Base-by-base conservation (phyloP, 2,797 vertebrate species). In the Neosalanx taihuensis region DNA sequence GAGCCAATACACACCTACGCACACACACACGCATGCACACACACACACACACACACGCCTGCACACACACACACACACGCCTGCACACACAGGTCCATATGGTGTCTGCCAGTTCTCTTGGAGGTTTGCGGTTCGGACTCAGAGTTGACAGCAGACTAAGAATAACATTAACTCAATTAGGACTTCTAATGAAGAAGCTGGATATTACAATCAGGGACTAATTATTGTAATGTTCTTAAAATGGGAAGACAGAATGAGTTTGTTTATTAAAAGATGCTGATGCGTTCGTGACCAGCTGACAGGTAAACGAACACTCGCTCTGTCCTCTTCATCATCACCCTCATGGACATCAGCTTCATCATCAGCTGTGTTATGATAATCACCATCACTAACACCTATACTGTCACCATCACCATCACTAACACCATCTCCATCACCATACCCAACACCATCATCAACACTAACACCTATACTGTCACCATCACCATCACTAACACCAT, bases 211-310 rank as follows among this genome's bases (percentile, higher is more conserved):
- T 76, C 70, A 75, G 20, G 53, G 2, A 35, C 65, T 76, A 59
- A 12, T 23, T 64, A 63, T 73, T 76, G 75, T 64, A 29, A 71
- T 70, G 79, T 3, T 26, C 23, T 17, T 30, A 13, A 60, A 60
- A 26, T 29, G 10, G 15, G 29, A 29, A 60, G 29, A 6, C 10
- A 29, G 15, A 29, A 60, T 30, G 58, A 29, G 58, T 60, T 58
- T 72, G 69, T 83, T 81, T 76, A 83, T 78, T 81, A 78, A 72
- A 76, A 62, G 73, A 57, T 64, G 63, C 68, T 78, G 76, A 78
- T 79, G 68, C 37, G 6, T 41, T 41, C 12, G 37, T 10, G 37
- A 41, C 37, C 37, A 12, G 10, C 37, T 9, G 33, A 35, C 33
- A 35, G 33, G 33, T 35, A 6, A 37, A 37, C 35, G 6, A 9